Percentiles rank a stretch among this genome's conserved stretches.
Conservation (phyloP, 92 coral and sea anemone species). For the Palythoa grandiflora region DNA sequence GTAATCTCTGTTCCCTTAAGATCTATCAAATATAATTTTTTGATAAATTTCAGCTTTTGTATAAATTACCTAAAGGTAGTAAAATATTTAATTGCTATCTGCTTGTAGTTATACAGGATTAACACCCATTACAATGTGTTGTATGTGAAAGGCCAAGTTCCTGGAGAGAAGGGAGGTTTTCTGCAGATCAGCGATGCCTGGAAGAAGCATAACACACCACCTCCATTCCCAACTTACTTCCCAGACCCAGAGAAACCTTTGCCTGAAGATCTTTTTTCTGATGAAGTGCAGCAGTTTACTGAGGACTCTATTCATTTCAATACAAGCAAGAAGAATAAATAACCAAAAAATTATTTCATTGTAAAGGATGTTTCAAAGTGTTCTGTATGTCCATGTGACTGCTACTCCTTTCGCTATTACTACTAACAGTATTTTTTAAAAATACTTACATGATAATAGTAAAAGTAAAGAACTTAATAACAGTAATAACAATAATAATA, state of each 20-base stretch:
- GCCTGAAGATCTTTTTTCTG: constrained; percentile 91
- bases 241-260: constrained; percentile 79
- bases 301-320: constrained; percentile 83
- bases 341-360: not conserved
- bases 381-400: too few species aligned
- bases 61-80: too few species aligned
- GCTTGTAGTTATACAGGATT: constrained; percentile 84
- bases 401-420: too few species aligned
- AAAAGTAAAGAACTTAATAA: too few species aligned
- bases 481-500: too few species aligned
- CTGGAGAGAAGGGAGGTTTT: constrained; percentile 90
- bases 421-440: too few species aligned
- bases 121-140: constrained; percentile 93
- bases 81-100: not conserved
- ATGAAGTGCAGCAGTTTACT: constrained; percentile 81
- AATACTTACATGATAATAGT: too few species aligned
- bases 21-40: too few species aligned
- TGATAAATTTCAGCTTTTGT: too few species aligned
- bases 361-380: too few species aligned
- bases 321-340: constrained; percentile 55
- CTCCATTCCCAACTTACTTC: constrained; percentile 97
- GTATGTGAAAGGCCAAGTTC: constrained; percentile 92
- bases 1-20: too few species aligned
- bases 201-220: constrained; percentile 78
- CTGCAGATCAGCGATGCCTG: constrained; percentile 84